phyloP scores from a whole-genome alignment of 1,140 invertebrate species.

The Notospermus geniculatus region DNA sequence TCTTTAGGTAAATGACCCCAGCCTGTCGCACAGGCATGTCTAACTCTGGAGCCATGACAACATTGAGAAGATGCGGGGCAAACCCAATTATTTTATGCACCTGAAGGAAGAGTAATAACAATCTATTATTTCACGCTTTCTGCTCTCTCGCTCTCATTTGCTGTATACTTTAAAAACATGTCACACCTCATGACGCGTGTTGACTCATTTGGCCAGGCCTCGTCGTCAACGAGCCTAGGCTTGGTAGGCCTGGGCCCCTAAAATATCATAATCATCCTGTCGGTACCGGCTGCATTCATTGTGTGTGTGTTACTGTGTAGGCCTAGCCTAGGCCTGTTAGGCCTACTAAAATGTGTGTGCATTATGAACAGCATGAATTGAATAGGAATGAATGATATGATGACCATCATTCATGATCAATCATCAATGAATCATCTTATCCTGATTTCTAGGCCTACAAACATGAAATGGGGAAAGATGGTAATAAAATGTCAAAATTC shows the following conservation, averaged over 20 bases:
- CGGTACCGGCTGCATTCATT: neutral
- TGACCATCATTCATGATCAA: too few relatives aligned
- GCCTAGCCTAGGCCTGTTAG: too few relatives aligned
- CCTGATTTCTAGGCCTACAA: too few relatives aligned
- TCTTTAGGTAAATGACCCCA: constrained; percentile 95
- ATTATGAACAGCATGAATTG: too few relatives aligned
- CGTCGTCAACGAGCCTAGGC: neutral
- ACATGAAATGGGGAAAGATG: too few relatives aligned
- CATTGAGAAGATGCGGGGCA: constrained; percentile 85
- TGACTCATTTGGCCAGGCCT: neutral
- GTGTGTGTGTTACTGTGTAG: too few relatives aligned
- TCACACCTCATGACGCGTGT: neutral
- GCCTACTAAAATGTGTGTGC: too few relatives aligned
- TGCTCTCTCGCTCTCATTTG: neutral
- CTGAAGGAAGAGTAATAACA: constrained; percentile 59
- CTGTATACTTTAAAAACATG: too few relatives aligned
- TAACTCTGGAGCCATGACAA: constrained; percentile 82
- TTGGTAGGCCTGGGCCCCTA: neutral
- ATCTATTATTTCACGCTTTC: constrained; percentile 10
- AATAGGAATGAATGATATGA: too few relatives aligned
- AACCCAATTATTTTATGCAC: constrained; percentile 96
- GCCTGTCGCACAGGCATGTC: constrained; percentile 93
- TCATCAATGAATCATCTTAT: too few relatives aligned
- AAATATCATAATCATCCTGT: neutral
- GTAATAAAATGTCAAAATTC: too few relatives aligned